phyloP scores from a whole-genome alignment of 2,888 invertebrate species.

The Nineta flava region DNA sequence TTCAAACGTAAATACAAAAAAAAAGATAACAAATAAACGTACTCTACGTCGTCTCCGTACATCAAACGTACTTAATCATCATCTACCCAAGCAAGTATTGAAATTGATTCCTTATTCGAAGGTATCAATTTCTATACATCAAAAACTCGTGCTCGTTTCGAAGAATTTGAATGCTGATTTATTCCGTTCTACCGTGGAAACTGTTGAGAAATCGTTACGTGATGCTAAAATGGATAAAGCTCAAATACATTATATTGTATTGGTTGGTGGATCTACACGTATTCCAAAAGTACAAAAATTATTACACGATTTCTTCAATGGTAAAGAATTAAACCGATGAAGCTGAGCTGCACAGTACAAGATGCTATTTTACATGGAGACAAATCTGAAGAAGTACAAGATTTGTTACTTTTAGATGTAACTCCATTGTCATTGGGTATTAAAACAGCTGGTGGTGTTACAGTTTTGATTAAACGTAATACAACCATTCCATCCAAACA shows the following conservation, averaged over 20 bases:
- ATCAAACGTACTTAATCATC: conserved; percentile 74
- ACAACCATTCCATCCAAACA: conserved; percentile 95
- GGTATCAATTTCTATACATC: conserved; percentile 94
- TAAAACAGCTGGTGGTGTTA: conserved; percentile 82
- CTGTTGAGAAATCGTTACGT: conserved; percentile 88
- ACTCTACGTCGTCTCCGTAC: conserved; percentile 83
- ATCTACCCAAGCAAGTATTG: conserved; percentile 80
- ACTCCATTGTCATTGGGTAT: conserved; percentile 83
- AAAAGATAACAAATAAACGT: conserved; percentile 76
- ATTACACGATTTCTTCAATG: conserved; percentile 89
- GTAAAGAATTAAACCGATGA: conserved; percentile 95
- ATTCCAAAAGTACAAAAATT: conserved; percentile 97
- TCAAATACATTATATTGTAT: conserved; percentile 76
- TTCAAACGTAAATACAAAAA: conserved; percentile 90
- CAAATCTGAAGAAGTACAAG: conserved; percentile 78
- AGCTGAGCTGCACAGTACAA: conserved; percentile 91
- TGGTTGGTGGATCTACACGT: conserved; percentile 92
- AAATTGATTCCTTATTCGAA: conserved; percentile 89
- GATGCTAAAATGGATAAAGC: conserved; percentile 95
- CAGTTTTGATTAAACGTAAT: conserved; percentile 90
- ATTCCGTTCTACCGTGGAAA: conserved; percentile 91
- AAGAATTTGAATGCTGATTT: conserved; percentile 92
- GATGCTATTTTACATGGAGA: conserved; percentile 89
- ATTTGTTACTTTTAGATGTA: conserved; percentile 81
- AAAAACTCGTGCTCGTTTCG: conserved; percentile 90